Conservation (phyloP, 2,797 vertebrate species). For the Halcyon leucocephala region DNA sequence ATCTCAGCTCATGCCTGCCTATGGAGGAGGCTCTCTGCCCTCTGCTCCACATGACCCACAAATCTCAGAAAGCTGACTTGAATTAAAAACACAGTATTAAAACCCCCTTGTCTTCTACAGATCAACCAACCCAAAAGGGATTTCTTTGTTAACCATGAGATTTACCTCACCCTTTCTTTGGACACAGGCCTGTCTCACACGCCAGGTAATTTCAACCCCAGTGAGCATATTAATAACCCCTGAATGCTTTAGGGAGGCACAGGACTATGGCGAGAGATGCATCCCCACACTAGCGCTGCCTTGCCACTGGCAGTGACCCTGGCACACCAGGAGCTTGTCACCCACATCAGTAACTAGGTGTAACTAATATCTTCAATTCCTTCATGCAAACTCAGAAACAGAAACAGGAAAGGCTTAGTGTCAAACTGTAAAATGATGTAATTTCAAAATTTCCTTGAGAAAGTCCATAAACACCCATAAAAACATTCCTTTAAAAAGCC, state of each 20-base stretch:
- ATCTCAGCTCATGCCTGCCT: fast-evolving
- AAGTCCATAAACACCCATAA: background rate
- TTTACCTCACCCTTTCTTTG: fast-evolving
- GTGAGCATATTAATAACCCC: background rate
- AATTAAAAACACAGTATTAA: background rate
- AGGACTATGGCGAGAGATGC: fast-evolving
- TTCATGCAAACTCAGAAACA: background rate
- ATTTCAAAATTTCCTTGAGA: background rate
- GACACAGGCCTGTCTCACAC: fast-evolving
- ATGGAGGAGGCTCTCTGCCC: background rate
- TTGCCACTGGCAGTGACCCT: no score
- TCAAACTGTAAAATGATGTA: background rate
- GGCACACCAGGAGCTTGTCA: fast-evolving
- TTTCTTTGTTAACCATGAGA: background rate
- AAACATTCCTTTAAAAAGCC: background rate
- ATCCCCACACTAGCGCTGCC: background rate
- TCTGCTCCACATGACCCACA: background rate
- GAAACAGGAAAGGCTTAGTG: background rate
- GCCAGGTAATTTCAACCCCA: fast-evolving
- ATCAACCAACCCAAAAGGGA: background rate
- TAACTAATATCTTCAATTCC: background rate
- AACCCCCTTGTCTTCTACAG: background rate
- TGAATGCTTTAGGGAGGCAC: fast-evolving
- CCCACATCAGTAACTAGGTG: background rate
- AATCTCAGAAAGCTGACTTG: background rate